Base-by-base conservation (phyloP, 2,113 vertebrate genomes). In the Epinephelus lanceolatus region DNA sequence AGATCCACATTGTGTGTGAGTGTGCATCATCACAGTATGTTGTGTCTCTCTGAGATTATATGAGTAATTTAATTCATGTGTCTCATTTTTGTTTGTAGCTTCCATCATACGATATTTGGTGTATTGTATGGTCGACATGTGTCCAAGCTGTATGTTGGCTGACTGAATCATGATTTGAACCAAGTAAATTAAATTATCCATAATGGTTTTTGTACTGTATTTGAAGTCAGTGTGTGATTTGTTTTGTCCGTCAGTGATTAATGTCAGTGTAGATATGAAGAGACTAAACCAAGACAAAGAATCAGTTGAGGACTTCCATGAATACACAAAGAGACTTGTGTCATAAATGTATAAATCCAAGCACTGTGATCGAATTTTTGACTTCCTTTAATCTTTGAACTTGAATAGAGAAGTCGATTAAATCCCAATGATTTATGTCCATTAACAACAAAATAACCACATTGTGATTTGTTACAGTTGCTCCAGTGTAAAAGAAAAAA, bases 91-190 rank as follows among this genome's bases (percentile, higher is more conserved):
- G 51, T 89, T 88, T 74, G 15, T 70, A 56, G 30, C 71, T 78
- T 63, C 40, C 57, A 47, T 1, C 4, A 30, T 52, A 45, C 73
- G 59, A n/a, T 45, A 71, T 51, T 69, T 59, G 72, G 52, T 70
- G 21, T 62, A 65, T 78, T 81, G 70, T 84, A 69, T 70, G 49
- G 8, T 25, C 68, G 17, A 70, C 21, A 67, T 56, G 19, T 52
- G 51, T 67, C 49, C 71, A 66, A 10, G 27, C n/a, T 70, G 42
- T 57, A 30, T 72, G 66, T 68, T 62, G 47, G 15, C 69, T 78
- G 53, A 85, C 71, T 81, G 55, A 84, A 73, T 40, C 71, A 71
- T 77, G 42, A 73, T 85, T 87, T 91, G 49, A 86, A 85, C 65
- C 19, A 53, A 57, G 11, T 79, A 13, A 89, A 90, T 88, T 49